A percentile compares a stretch with the other conserved stretches of the same genome.
These are phyloP conservation scores for Drosophila suboccidentalis DNA, from an alignment of 2,888 invertebrate species.

Conservation along the genomic window DNA sequence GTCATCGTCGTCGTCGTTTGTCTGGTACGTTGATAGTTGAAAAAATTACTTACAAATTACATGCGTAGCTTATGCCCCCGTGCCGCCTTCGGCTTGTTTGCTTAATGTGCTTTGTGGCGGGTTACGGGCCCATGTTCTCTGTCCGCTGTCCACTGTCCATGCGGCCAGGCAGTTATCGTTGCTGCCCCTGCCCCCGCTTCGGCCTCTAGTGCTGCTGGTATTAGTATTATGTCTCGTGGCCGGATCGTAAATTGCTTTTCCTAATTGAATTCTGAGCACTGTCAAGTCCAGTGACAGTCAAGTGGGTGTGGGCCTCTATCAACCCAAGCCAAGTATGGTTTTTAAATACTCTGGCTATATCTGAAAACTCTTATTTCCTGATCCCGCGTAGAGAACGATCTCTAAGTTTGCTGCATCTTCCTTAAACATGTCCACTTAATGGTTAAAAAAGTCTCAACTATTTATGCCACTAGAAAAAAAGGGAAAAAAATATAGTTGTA, in stretches of 20 bases:
- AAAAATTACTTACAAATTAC: conserved; percentile 82
- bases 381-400: neutral
- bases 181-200: neutral
- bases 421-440: neutral
- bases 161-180: conserved; percentile 20
- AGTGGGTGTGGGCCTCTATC: conserved; percentile 51
- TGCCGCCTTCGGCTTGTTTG: conserved; percentile 75
- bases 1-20: conserved; percentile 57
- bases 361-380: neutral
- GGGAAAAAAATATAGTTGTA: conserved; percentile 56
- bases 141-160: conserved; percentile 29
- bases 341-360: neutral
- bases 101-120: conserved; percentile 76
- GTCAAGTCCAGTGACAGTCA: conserved; percentile 63
- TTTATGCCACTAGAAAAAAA: conserved; percentile 25
- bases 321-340: conserved; percentile 34
- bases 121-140: conserved; percentile 46
- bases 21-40: conserved; percentile 77
- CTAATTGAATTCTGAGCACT: conserved; percentile 78
- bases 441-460: neutral
- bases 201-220: conserved; percentile 47
- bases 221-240: conserved; percentile 76
- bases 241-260: conserved; percentile 77
- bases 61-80: conserved; percentile 81
- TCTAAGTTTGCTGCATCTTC: neutral